phyloP scores from a whole-genome alignment of 2,797 vertebrate genomes.

The Sciurus vulgaris region DNA sequence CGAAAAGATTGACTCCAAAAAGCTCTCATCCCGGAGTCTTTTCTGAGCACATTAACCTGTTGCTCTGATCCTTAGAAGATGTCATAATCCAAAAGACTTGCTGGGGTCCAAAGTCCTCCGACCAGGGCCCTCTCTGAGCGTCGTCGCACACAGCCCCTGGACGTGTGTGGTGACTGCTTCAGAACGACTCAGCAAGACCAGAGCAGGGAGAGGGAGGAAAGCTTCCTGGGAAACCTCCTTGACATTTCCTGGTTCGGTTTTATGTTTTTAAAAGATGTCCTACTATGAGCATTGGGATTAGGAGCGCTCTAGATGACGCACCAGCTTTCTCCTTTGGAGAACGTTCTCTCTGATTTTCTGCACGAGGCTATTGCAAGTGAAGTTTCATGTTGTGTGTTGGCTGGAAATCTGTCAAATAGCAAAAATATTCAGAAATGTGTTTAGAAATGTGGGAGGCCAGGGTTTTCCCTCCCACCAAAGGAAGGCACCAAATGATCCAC shows the following conservation, averaged over 20 bases:
- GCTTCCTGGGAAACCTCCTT: not conserved
- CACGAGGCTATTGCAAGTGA: not conserved
- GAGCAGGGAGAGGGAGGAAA: not conserved
- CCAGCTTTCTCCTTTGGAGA: not conserved
- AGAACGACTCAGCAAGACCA: not conserved
- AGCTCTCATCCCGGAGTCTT: not conserved
- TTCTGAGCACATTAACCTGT: constrained; percentile 16
- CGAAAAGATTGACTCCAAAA: not conserved
- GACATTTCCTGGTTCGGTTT: not conserved
- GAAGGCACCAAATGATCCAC: not conserved
- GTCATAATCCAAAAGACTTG: not conserved
- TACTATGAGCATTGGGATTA: not conserved
- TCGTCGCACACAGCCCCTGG: not conserved
- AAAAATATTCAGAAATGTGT: not conserved
- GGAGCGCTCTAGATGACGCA: not conserved
- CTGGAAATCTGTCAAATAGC: not conserved
- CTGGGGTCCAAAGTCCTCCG: not conserved
- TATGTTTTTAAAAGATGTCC: not conserved
- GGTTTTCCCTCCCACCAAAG: not conserved
- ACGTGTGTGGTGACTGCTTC: not conserved
- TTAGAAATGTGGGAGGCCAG: not conserved
- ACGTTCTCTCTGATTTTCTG: not conserved
- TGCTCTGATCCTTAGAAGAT: not conserved
- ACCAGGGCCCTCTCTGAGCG: not conserved
- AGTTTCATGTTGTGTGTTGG: not conserved